Percentiles rank a stretch among this genome's conserved stretches.
phyloP scores from a whole-genome alignment of 2,113 vertebrate species.

The Herpetotheres cachinnans region DNA sequence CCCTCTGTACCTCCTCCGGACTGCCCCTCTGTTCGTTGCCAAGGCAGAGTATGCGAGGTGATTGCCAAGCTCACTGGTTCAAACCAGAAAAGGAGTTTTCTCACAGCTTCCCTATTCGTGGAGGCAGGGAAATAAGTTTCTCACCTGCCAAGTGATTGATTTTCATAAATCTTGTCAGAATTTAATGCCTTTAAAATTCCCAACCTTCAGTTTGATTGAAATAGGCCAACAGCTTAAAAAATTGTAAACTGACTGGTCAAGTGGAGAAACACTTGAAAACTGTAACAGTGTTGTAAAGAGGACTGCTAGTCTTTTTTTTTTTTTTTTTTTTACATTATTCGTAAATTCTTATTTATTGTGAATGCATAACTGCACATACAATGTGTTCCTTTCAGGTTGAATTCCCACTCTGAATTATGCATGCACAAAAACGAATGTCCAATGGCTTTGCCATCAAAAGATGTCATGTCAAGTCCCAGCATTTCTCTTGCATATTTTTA shows the following conservation, averaged over 20 bases:
- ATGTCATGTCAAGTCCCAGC: background rate
- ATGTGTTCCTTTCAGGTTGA: background rate
- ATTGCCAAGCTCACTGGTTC: background rate
- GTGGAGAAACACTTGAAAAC: background rate
- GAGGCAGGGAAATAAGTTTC: background rate
- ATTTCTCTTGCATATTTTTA: background rate
- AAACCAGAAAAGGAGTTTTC: background rate
- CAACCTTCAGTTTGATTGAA: background rate
- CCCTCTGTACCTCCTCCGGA: accelerated
- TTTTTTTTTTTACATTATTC: background rate
- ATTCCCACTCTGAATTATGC: slow-evolving; percentile 17
- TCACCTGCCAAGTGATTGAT: background rate
- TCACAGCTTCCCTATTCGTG: background rate
- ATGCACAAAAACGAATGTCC: background rate
- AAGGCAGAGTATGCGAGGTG: accelerated
- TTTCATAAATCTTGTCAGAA: background rate
- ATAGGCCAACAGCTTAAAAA: background rate
- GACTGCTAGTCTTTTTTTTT: background rate
- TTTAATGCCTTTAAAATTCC: background rate
- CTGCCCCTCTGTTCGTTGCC: accelerated
- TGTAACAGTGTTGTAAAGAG: background rate
- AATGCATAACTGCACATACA: background rate
- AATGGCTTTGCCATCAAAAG: background rate
- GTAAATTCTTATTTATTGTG: slow-evolving; percentile 1
- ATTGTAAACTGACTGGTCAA: background rate